Evolutionary conservation across 2,113 vertebrate genomes (phyloP).

Genomic region (Noctilio leporinus): DNA sequence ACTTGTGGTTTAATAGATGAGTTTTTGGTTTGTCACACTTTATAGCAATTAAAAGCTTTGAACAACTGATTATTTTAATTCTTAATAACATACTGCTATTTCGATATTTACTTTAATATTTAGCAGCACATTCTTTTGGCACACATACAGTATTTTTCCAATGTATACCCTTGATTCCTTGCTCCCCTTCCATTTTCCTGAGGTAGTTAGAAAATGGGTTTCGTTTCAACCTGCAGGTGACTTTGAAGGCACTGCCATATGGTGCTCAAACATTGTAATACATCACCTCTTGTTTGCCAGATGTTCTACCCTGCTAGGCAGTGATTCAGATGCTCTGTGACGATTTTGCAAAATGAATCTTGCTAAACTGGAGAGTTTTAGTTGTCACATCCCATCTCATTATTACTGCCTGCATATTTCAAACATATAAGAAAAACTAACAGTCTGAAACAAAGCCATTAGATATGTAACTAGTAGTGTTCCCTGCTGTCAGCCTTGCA

Average conservation of each 20-base stretch:
- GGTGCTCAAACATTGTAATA: conserved; percentile 77
- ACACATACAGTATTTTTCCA: background rate
- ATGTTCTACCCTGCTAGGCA: conserved; percentile 74
- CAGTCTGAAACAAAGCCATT: conserved; percentile 29
- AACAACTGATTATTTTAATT: background rate
- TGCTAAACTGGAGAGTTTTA: conserved; percentile 67
- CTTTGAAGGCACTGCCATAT: conserved; percentile 80
- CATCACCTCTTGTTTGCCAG: conserved; percentile 81
- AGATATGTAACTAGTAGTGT: background rate
- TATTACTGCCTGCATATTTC: conserved; percentile 58
- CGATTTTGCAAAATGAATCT: conserved; percentile 76
- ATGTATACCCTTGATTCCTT: background rate
- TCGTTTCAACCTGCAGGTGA: conserved; percentile 77
- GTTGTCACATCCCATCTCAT: conserved; percentile 55
- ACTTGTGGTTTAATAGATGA: conserved; percentile 20
- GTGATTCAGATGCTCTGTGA: conserved; percentile 67
- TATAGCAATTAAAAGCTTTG: conserved; percentile 47
- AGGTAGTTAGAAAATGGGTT: conserved; percentile 51
- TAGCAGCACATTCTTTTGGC: conserved; percentile 15
- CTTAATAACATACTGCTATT: conserved; percentile 48
- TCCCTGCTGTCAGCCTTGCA: background rate
- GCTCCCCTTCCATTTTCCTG: background rate
- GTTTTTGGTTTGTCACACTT: conserved; percentile 5
- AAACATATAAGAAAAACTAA: conserved; percentile 41
- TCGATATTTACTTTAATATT: conserved; percentile 60